Conservation (phyloP, 2,888 invertebrate genomes). For the Helleia helle region DNA sequence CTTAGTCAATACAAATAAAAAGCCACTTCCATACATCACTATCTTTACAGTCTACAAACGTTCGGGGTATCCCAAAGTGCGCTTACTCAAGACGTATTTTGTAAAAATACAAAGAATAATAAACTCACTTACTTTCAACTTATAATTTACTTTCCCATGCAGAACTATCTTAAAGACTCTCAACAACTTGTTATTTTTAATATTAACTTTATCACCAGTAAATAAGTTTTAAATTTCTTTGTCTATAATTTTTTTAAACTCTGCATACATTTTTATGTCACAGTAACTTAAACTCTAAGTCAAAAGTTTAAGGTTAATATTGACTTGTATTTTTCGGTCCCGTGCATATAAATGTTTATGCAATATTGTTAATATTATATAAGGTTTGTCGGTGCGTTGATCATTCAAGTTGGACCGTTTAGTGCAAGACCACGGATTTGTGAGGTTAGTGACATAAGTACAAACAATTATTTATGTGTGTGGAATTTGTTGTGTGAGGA, state of each 20-base stretch:
- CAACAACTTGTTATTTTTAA: no score
- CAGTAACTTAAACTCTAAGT: no score
- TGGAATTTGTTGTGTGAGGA: no score
- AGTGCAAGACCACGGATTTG: no score
- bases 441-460: no score
- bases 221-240: no score
- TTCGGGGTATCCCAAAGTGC: slow-evolving; percentile 63
- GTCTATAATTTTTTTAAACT: no score
- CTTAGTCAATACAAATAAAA: not conserved
- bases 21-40: slow-evolving; percentile 33
- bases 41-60: slow-evolving; percentile 31
- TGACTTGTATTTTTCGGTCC: no score
- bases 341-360: slow-evolving; percentile 59
- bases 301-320: not conserved
- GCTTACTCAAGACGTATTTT: slow-evolving; percentile 42
- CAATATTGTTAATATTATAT: slow-evolving; percentile 72
- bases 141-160: slow-evolving; percentile 26
- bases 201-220: no score
- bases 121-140: slow-evolving; percentile 18
- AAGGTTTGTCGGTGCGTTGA: slow-evolving; percentile 44
- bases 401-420: slow-evolving; percentile 49
- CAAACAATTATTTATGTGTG: no score
- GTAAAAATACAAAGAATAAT: slow-evolving; percentile 23
- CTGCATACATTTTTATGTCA: no score
- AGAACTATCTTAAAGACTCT: no score